Conservation (phyloP, 1,140 invertebrate genomes). For the Monochamus saltuarius region DNA sequence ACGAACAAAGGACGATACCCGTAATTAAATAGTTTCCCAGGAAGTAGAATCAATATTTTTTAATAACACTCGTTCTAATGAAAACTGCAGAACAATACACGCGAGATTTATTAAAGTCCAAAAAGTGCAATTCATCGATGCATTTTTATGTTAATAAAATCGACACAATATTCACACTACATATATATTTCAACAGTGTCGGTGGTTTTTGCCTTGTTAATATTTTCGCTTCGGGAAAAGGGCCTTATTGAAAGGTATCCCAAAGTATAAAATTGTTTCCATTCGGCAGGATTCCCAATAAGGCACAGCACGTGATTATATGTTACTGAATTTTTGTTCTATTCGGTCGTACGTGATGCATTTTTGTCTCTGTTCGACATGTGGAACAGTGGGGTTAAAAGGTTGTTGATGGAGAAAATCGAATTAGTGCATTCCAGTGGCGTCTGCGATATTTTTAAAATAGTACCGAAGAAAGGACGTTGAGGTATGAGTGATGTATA, state of each 20-base stretch:
- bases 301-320: conserved; percentile 41
- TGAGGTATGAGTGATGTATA: too few species aligned
- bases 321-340: conserved; percentile 22
- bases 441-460: neutral
- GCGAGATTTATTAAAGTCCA: too few species aligned
- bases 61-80: too few species aligned
- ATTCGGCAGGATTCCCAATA: conserved; percentile 29
- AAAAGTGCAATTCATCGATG: too few species aligned
- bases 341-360: conserved; percentile 9
- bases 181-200: conserved; percentile 35
- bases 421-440: neutral
- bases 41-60: too few species aligned
- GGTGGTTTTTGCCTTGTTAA: conserved; percentile 33
- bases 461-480: neutral
- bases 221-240: conserved; percentile 24
- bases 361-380: conserved; percentile 13
- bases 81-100: too few species aligned
- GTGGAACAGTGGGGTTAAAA: neutral
- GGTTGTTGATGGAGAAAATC: conserved; percentile 1
- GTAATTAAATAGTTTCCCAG: too few species aligned
- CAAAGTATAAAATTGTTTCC: conserved; percentile 30
- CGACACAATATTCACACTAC: conserved; percentile 27
- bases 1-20: too few species aligned
- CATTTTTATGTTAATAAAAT: conserved; percentile 22
- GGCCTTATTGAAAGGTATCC: conserved; percentile 17